phyloP scores from a whole-genome alignment of 2,888 invertebrate species.

The Sicus ferrugineus region DNA sequence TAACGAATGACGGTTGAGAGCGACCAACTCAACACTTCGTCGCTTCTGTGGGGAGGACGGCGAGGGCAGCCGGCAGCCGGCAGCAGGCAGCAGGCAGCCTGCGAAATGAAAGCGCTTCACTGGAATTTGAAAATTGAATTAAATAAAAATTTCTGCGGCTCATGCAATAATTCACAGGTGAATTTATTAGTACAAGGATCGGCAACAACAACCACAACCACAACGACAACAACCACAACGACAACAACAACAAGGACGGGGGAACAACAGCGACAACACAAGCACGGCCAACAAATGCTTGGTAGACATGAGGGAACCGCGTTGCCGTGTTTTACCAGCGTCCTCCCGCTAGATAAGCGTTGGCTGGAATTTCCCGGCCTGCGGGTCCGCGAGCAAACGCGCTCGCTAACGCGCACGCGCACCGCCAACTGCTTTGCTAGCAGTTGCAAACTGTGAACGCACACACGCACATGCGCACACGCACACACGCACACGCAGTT shows the following conservation, averaged over 20 bases:
- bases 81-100: too few relatives aligned
- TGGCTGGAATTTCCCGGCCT: neutral
- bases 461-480: too few relatives aligned
- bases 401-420: too few relatives aligned
- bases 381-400: too few relatives aligned
- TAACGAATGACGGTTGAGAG: neutral
- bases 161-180: slow-evolving; percentile 30
- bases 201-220: too few relatives aligned
- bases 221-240: neutral
- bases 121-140: slow-evolving; percentile 13
- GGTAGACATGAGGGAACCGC: slow-evolving; percentile 13
- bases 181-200: slow-evolving; percentile 1
- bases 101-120: neutral
- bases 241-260: neutral
- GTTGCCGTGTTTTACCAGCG: neutral
- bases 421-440: too few relatives aligned
- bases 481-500: too few relatives aligned
- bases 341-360: neutral
- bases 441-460: too few relatives aligned
- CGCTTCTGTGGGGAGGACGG: too few relatives aligned
- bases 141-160: slow-evolving; percentile 26
- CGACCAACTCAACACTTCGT: neutral
- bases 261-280: neutral
- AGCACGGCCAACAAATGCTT: slow-evolving; percentile 1
- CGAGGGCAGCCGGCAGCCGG: neutral